Evolutionary conservation across 1,140 invertebrate species (phyloP).

Genomic region (Hylyphantes graminicola): DNA sequence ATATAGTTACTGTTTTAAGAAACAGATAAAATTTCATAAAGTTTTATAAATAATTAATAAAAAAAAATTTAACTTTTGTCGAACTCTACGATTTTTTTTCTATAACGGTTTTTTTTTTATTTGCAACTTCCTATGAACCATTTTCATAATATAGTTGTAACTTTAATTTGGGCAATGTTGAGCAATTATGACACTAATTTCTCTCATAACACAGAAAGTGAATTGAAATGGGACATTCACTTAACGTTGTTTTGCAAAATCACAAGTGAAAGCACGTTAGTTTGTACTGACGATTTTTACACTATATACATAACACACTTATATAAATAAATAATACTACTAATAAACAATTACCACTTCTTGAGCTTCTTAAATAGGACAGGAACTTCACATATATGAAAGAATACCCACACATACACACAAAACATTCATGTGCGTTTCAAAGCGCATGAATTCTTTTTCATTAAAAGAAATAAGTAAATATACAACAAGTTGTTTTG

Average conservation of each 20-base stretch:
- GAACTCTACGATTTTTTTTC: no score
- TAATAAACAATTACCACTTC: constrained; percentile 11
- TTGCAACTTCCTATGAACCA: no score
- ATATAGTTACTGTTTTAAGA: no score
- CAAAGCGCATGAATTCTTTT: not conserved
- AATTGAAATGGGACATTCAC: constrained; percentile 14
- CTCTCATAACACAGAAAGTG: constrained; percentile 29
- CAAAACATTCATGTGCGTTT: not conserved
- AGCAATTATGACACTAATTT: constrained; percentile 22
- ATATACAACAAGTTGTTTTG: not conserved
- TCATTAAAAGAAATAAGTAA: not conserved
- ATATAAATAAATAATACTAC: constrained; percentile 34
- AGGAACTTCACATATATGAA: constrained; percentile 19
- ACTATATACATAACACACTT: constrained; percentile 43
- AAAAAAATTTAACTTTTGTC: no score
- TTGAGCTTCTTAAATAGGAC: constrained; percentile 42
- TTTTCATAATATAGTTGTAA: no score
- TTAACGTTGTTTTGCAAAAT: constrained; percentile 16
- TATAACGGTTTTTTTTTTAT: no score
- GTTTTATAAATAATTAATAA: no score
- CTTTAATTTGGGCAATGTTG: not conserved
- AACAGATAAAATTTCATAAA: no score
- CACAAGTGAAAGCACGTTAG: constrained; percentile 59
- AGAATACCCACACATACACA: not conserved
- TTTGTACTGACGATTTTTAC: constrained; percentile 51